Base-by-base conservation (phyloP, 2,113 vertebrate genomes). In the Oreocharis arfaki region DNA sequence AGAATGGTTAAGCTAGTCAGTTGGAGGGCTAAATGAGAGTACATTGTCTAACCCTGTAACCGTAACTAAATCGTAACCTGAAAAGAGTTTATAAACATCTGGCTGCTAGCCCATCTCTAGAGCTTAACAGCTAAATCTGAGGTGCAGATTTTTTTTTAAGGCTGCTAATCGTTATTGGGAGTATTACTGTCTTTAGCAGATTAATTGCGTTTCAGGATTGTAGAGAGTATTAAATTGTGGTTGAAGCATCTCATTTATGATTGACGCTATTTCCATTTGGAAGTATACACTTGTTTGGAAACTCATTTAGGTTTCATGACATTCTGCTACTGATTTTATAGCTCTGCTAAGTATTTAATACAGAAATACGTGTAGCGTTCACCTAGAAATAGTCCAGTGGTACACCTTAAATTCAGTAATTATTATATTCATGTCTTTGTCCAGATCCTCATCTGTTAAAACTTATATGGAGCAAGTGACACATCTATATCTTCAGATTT, bases 61-160 rank as follows among this genome's bases (percentile, higher is more conserved):
- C 95, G 90, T 97, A 97, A 96, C 97, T 96, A 97, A 97, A 97
- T 71, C 21, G 96, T 87, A 97, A 96, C 92, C 87, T 97, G 95
- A 97, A 97, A 97, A 96, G 96, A 93, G 95, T 96, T 96, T 71
- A 96, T 96, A 96, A 95, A 97, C 94, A 97, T 96, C 96, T 97
- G 96, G 95, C 94, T 79, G 84, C 89, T 94, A 46, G 80, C 90
- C 87, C 67, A 78, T 95, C 87, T 79, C 75, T 61, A 35, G 82
- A 85, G 91, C 90, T 94, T 95, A 89, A 92, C 77, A 90, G 91
- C 83, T 92, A 93, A 92, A 78, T 92, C 49, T 30, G 76, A 92
- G 88, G 64, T 87, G 74, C 64, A 76, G 71, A 78, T 20, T 44
- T 70, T 95, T 70, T 95, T 79, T 92, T 53, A 83, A 94, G 63